phyloP scores from a whole-genome alignment of 2,797 vertebrate genomes.

The Hozukius guyotensis region DNA sequence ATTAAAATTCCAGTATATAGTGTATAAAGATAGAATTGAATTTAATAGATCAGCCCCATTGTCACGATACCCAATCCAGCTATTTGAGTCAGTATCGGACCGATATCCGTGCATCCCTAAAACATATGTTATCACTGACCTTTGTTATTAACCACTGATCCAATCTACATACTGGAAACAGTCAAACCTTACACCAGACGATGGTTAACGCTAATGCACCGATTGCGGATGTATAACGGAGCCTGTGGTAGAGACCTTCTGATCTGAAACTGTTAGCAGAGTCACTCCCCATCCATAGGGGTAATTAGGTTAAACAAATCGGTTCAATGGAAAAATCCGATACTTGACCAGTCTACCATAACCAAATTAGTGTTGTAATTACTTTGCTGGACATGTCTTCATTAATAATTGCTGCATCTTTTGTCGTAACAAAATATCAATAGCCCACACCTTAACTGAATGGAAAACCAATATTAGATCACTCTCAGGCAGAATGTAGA shows the following conservation, averaged over 20 bases:
- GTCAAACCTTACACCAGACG: slow-evolving; percentile 1
- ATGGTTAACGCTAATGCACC: not conserved
- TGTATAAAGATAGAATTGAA: too few relatives aligned
- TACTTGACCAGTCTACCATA: slow-evolving; percentile 64
- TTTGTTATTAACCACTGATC: not conserved
- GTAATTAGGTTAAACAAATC: slow-evolving; percentile 74
- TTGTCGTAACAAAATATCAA: slow-evolving; percentile 69
- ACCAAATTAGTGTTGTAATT: slow-evolving; percentile 79
- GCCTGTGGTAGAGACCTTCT: slow-evolving; percentile 30
- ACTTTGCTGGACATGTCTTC: slow-evolving; percentile 72
- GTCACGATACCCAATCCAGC: too few relatives aligned
- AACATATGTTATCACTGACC: not conserved
- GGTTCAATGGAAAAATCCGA: slow-evolving; percentile 70
- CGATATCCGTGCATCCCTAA: too few relatives aligned
- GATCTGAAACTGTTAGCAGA: slow-evolving; percentile 44
- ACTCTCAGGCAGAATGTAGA: slow-evolving; percentile 25
- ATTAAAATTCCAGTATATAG: too few relatives aligned
- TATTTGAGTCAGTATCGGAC: too few relatives aligned
- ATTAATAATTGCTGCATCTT: slow-evolving; percentile 70
- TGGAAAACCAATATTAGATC: slow-evolving; percentile 61
- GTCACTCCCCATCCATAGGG: slow-evolving; percentile 33
- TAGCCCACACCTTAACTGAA: slow-evolving; percentile 57
- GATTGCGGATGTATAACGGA: slow-evolving; percentile 34
- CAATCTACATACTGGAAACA: not conserved
- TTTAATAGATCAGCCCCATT: too few relatives aligned